These are phyloP conservation scores for Clitarchus hookeri DNA, from an alignment of 2,888 invertebrate genomes.

Conservation along the genomic window DNA sequence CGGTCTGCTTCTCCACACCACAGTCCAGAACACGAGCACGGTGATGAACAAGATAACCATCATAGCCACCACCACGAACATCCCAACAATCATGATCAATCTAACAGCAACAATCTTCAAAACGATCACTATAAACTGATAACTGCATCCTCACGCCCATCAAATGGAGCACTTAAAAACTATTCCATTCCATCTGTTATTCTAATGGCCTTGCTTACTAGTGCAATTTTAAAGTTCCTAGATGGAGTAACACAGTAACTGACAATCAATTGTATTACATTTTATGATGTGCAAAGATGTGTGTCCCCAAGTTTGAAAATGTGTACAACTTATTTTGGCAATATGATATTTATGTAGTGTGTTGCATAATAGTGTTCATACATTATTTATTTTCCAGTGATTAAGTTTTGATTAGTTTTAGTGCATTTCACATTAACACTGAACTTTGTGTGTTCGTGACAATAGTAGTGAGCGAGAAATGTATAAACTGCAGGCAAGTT, in stretches of 20 bases:
- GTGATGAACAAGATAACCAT: neutral
- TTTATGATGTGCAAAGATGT: neutral
- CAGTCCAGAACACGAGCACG: neutral
- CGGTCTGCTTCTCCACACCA: constrained; percentile 24
- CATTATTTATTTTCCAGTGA: neutral
- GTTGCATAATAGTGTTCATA: neutral
- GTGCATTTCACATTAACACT: too few species aligned
- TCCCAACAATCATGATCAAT: too few species aligned
- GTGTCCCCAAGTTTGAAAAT: neutral
- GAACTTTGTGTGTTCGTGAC: too few species aligned
- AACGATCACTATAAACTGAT: neutral
- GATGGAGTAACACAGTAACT: neutral
- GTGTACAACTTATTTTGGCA: neutral
- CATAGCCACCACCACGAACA: neutral
- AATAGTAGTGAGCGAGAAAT: too few species aligned
- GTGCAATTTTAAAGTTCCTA: neutral
- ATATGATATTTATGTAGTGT: neutral
- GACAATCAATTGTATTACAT: neutral
- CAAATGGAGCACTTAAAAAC: neutral
- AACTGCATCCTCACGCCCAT: neutral
- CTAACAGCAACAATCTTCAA: neutral
- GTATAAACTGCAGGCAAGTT: too few species aligned
- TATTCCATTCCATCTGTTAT: neutral
- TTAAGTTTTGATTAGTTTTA: too few species aligned
- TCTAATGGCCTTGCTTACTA: neutral